These are phyloP conservation scores for Hycleus cichorii DNA, from an alignment of 1,140 invertebrate genomes.

Conservation along the genomic window DNA sequence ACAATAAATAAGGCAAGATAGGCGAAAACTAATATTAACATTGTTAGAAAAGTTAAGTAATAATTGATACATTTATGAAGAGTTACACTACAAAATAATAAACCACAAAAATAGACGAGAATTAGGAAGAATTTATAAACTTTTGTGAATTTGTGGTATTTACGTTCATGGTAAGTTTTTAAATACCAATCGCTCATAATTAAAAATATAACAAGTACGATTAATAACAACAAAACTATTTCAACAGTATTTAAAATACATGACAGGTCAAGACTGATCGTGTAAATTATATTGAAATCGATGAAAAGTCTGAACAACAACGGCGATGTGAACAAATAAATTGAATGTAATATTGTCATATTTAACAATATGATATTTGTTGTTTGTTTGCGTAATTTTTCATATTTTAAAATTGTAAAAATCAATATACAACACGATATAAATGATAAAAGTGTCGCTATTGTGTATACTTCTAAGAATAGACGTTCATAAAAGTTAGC, in stretches of 20 bases:
- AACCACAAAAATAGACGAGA: no score
- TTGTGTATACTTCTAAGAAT: slow-evolving; percentile 11
- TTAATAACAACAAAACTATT: not conserved
- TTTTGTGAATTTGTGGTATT: no score
- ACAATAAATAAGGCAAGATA: not conserved
- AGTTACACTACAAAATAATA: no score
- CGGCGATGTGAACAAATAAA: slow-evolving; percentile 1
- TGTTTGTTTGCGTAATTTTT: slow-evolving; percentile 8
- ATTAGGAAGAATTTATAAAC: no score
- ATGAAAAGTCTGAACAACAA: slow-evolving; percentile 1
- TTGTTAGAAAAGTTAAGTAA: no score
- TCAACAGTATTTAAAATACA: no score
- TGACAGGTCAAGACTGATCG: not conserved
- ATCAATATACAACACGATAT: slow-evolving; percentile 7
- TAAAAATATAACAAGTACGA: not conserved
- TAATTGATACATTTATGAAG: no score
- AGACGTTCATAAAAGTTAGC: not conserved
- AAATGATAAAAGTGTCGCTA: slow-evolving; percentile 9
- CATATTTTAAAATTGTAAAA: slow-evolving; percentile 18
- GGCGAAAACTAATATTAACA: no score
- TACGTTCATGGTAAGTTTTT: no score
- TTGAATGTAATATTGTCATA: slow-evolving; percentile 6
- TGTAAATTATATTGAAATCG: not conserved
- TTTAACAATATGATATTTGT: slow-evolving; percentile 13
- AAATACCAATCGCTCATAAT: not conserved